Evolutionary conservation across 2,888 invertebrate genomes (phyloP), one percentile per base, ranked within the genome.

Genomic region (Tanypteryx hageni): DNA sequence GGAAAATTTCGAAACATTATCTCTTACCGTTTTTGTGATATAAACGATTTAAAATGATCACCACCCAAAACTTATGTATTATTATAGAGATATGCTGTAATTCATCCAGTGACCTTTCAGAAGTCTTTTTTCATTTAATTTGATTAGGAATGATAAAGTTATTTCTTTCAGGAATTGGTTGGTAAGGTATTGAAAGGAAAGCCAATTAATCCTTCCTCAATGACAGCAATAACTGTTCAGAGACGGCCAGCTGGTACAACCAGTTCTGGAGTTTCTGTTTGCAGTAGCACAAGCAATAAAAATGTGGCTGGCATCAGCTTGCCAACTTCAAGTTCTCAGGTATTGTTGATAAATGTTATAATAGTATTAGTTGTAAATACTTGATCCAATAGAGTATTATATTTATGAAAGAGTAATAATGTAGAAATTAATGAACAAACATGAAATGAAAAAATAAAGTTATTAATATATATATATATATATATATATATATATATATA

Each of bases 101-200:
- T 64, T 11, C n/a, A 13, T n/a, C 64, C 13, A 64, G n/a, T 13
- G 0, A 7, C 64, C 16, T 10, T 18, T 64, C 64, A 18, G 64
- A 64, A 64, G n/a, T 16, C 18, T n/a, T 64, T 64, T 10, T 18
- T n/a, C n/a, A n/a, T 44, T 44, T 1, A 44, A 3, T 5, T 44
- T 5, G 1, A 44, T 44, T 44, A 44, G 44, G 44, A 44, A 44
- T 5, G 44, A 44, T 44, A 44, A 44, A 44, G 5, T 44, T 59
- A 16, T 93, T 61, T 92, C 58, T 93, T 93, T 59, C 92, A 95
- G 95, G 95, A 95, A 94, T 94, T 94, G 81, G 93, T 94, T 92
- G 94, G 94, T 9, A 95, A 95, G 93, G 94, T 95, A n/a, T 94
- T 95, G 92, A 94, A 94, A 94, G 92, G 92, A n/a, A 93, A 92